Evolutionary conservation across 1,140 invertebrate species (phyloP).

Genomic region (Adelges cooleyi): DNA sequence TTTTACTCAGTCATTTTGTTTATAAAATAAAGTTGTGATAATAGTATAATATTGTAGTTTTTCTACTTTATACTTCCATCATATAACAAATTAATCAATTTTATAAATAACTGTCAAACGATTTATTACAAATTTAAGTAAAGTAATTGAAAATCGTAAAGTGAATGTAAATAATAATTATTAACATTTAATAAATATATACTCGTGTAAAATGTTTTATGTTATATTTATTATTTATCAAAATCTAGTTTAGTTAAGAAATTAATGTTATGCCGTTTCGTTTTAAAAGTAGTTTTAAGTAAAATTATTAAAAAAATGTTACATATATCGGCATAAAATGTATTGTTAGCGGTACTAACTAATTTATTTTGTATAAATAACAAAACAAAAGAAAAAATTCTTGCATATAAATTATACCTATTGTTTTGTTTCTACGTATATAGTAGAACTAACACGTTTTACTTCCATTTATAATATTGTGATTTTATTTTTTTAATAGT

Average conservation of each 20-base stretch:
- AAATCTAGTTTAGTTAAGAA: conserved; percentile 14
- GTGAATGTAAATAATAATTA: too few species aligned
- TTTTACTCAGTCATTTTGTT: conserved; percentile 14
- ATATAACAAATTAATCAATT: too few species aligned
- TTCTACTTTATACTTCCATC: conserved; percentile 10
- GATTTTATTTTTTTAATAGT: conserved; percentile 14
- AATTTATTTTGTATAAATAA: conserved; percentile 17
- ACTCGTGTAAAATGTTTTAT: too few species aligned
- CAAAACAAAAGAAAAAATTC: neutral
- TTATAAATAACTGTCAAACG: too few species aligned
- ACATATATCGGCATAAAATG: conserved; percentile 4
- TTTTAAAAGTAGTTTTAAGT: conserved; percentile 6
- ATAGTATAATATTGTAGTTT: conserved; percentile 9
- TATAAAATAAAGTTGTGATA: conserved; percentile 14
- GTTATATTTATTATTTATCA: too few species aligned
- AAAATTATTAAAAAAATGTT: conserved; percentile 23
- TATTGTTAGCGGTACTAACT: conserved; percentile 9
- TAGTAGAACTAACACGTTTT: conserved; percentile 10
- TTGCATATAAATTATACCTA: neutral
- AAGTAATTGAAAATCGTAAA: too few species aligned
- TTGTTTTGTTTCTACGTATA: conserved; percentile 15
- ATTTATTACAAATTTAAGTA: too few species aligned
- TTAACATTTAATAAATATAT: too few species aligned
- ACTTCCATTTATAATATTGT: conserved; percentile 27
- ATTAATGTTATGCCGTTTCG: conserved; percentile 17